These are phyloP conservation scores for Tachysurus vachellii DNA, from an alignment of 2,113 vertebrate genomes.

Conservation along the genomic window DNA sequence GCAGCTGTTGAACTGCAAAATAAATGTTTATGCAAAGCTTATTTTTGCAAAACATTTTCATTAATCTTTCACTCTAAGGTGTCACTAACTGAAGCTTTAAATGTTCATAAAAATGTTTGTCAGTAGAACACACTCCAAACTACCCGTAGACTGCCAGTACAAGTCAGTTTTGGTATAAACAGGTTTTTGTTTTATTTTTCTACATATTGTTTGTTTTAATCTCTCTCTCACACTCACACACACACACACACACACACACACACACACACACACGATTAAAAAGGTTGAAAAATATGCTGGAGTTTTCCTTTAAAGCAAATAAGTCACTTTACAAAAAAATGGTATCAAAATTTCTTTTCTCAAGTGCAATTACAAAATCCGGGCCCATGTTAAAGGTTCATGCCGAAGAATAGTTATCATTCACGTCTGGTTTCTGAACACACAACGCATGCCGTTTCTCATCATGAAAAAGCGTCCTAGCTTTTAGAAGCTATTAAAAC, in stretches of 20 bases:
- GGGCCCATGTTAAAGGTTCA: background rate
- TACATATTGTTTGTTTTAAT: background rate
- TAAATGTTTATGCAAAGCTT: background rate
- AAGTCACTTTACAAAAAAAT: background rate
- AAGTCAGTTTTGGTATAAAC: background rate
- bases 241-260: too few relatives aligned
- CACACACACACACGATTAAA: background rate
- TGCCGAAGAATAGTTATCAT: background rate
- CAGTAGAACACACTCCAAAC: background rate
- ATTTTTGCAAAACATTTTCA: background rate
- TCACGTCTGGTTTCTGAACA: background rate
- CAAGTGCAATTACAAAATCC: background rate
- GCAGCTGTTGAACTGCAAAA: background rate
- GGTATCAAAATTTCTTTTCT: constrained; percentile 7
- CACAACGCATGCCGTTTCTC: background rate
- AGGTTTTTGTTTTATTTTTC: background rate
- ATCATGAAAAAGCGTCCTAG: background rate
- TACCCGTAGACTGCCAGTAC: background rate
- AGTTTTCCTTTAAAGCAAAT: background rate
- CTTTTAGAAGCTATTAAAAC: background rate
- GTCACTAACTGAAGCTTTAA: background rate
- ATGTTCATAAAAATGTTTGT: background rate
- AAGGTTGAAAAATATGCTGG: background rate
- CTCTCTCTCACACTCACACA: too few relatives aligned
- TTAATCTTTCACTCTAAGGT: background rate